A percentile compares a stretch with the other conserved stretches of the same genome.
phyloP scores from a whole-genome alignment of 1,140 invertebrate species.

The Sinonovacula constricta region DNA sequence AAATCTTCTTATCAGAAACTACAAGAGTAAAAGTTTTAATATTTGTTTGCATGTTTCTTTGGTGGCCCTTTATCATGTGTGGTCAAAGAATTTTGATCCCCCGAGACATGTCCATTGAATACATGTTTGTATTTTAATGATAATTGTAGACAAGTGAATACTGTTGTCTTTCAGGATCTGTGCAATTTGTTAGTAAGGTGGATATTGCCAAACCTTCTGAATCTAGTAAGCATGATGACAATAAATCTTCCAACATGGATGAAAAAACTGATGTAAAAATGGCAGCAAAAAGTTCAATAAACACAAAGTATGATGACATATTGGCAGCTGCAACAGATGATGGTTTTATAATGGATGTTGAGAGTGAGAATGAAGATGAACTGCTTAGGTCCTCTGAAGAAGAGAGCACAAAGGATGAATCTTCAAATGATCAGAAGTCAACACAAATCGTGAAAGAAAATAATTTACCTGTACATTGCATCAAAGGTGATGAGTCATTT shows the following conservation, averaged over 20 bases:
- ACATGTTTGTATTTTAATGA: too few relatives aligned
- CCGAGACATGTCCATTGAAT: too few relatives aligned
- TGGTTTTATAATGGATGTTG: conserved; percentile 36
- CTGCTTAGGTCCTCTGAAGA: neutral
- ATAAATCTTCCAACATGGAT: neutral
- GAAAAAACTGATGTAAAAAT: neutral
- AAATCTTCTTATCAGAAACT: too few relatives aligned
- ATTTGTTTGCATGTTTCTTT: too few relatives aligned
- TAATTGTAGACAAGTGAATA: neutral
- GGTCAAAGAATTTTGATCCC: too few relatives aligned
- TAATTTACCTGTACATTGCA: conserved; percentile 1
- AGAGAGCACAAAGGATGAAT: neutral
- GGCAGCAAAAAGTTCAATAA: neutral
- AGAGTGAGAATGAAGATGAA: conserved; percentile 37
- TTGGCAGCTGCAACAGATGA: conserved; percentile 8
- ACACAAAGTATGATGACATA: neutral
- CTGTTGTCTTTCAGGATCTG: neutral
- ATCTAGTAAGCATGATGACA: neutral
- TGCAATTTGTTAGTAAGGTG: neutral
- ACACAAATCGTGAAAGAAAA: conserved; percentile 1
- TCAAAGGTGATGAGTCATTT: conserved; percentile 12
- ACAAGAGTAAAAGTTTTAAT: too few relatives aligned
- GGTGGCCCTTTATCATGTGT: too few relatives aligned
- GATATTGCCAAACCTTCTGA: neutral
- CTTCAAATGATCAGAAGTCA: neutral